phyloP scores from a whole-genome alignment of 2,113 vertebrate genomes.

The Pygoscelis adeliae region DNA sequence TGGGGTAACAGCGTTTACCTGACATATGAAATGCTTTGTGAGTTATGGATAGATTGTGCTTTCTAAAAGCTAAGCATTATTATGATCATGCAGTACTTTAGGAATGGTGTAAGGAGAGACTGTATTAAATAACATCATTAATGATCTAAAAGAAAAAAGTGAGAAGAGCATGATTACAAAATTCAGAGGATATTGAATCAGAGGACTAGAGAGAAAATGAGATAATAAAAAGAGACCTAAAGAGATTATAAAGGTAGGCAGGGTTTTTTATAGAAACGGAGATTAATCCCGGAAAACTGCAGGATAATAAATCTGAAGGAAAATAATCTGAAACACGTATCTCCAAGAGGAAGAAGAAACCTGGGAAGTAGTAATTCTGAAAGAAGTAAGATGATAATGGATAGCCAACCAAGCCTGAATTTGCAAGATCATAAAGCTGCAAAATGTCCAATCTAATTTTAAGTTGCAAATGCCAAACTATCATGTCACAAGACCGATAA shows the following conservation, averaged over 20 bases:
- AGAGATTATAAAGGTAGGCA: slow-evolving; percentile 49
- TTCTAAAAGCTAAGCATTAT: slow-evolving; percentile 43
- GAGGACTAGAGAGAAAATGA: slow-evolving; percentile 52
- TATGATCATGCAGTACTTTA: slow-evolving; percentile 20
- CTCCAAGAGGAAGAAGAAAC: slow-evolving; percentile 33
- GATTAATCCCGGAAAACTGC: slow-evolving; percentile 19
- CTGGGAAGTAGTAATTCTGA: slow-evolving; percentile 31
- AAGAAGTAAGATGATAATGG: slow-evolving; percentile 23
- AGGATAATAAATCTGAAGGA: slow-evolving; percentile 56
- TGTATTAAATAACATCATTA: slow-evolving; percentile 55
- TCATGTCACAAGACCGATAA: slow-evolving; percentile 6
- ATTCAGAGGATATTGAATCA: slow-evolving; percentile 67
- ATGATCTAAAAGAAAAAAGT: slow-evolving; percentile 44
- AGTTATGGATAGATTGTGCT: not conserved
- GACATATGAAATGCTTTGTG: slow-evolving; percentile 3
- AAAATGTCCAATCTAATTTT: slow-evolving; percentile 48
- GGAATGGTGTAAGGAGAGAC: not conserved
- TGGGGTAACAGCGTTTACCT: slow-evolving; percentile 6
- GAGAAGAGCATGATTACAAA: slow-evolving; percentile 46
- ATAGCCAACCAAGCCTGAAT: slow-evolving; percentile 46
- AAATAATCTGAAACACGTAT: slow-evolving; percentile 53
- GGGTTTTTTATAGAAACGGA: slow-evolving; percentile 39
- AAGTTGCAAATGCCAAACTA: slow-evolving; percentile 30
- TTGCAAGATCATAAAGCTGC: slow-evolving; percentile 34
- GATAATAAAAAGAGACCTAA: slow-evolving; percentile 61